Base-by-base conservation (phyloP, 2,113 vertebrate genomes). In the Zingel zingel region DNA sequence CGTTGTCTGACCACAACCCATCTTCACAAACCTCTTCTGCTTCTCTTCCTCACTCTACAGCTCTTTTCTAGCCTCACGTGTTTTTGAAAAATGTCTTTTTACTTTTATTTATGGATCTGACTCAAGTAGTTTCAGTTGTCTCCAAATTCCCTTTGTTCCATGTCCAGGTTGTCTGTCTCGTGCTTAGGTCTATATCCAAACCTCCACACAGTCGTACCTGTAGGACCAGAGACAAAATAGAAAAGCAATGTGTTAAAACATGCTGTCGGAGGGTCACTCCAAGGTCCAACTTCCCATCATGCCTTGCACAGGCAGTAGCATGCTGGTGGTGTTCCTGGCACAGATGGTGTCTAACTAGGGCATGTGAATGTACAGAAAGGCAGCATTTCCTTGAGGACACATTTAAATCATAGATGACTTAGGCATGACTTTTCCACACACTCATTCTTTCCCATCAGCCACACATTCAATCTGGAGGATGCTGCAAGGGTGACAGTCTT, bases 321-420 rank as follows among this genome's bases (percentile, higher is more conserved):
- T 67, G 45, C 67, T 75, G 39, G 54, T 84, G 59, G 57, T 74
- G 65, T 79, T 85, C 39, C 65, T 75, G 74, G 27, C 48, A 81
- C 86, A 86, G 86, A 86, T 83, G 86, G 81, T 39, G 21, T 57
- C 64, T 91, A 87, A 86, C 71, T 89, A 76, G 88, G 72, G 74
- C 87, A 89, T 85, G 80, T 43, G 75, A 51, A 82, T 79, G 82
- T 64, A 81, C 27, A 89, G 65, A 51, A 77, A 72, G 63, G 61
- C 70, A 74, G 68, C 79, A 58, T 90, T 88, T 93, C 86, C 87
- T 88, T 68, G 16, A 84, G 85, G 88, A 84, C 81, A 83, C 25
- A 13, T 79, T 74, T 91, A 79, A 91, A 90, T 90, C 70, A 93
- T 88, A 68, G 57, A 90, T 87, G 82, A 87, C 75, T 89, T 87